These are phyloP conservation scores for Oceanodroma leucorhoa DNA, from an alignment of 2,797 vertebrate species.

Conservation along the genomic window DNA sequence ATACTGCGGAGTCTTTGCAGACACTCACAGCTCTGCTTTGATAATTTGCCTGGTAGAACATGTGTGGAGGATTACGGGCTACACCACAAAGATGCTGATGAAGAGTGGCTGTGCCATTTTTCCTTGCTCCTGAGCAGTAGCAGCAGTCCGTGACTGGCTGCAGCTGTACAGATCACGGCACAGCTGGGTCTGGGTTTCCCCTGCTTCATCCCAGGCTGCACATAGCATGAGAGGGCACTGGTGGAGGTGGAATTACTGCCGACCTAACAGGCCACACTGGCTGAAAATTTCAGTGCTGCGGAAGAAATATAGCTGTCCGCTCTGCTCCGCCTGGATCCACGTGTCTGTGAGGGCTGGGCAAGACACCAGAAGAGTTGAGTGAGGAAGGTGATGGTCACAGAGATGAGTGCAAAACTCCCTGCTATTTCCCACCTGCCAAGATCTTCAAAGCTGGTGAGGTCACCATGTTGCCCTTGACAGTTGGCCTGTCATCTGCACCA, in stretches of 20 bases:
- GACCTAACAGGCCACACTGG: not conserved
- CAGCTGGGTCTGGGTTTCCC: not conserved
- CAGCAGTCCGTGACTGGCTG: not conserved
- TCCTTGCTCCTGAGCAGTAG: not conserved
- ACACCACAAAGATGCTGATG: not conserved
- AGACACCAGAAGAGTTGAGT: not conserved
- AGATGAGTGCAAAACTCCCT: not conserved
- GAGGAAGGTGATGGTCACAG: not conserved
- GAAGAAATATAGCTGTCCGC: not conserved
- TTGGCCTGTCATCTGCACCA: not conserved
- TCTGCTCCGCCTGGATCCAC: not conserved
- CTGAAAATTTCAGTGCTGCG: not conserved
- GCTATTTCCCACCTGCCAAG: not conserved
- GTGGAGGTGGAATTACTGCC: not conserved
- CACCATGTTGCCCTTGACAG: not conserved
- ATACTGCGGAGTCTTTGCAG: not conserved
- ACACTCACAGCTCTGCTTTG: not conserved
- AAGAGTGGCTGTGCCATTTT: not conserved
- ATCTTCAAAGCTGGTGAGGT: not conserved
- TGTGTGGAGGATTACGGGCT: not conserved
- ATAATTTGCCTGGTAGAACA: not conserved
- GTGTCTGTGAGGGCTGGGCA: not conserved
- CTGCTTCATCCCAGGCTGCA: not conserved
- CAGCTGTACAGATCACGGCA: not conserved
- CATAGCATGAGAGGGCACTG: not conserved